phyloP scores from a whole-genome alignment of 2,888 invertebrate species.

The Caenorhabditis sp. region DNA sequence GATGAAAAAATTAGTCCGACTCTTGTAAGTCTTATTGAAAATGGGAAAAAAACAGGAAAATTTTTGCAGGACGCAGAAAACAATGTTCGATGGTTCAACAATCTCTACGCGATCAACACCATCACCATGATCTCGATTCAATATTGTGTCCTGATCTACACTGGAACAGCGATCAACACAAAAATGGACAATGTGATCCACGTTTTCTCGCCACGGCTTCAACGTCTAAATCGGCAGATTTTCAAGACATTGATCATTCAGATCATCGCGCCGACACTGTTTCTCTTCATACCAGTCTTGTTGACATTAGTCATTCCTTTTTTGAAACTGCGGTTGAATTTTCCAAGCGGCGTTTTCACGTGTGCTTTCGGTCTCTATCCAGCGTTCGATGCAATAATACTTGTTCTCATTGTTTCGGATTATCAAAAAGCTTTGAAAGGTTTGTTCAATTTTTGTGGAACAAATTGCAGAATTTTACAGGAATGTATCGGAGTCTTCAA shows the following conservation, averaged over 20 bases:
- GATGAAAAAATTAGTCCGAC: too few species aligned
- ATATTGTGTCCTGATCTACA: not conserved
- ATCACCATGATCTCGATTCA: conserved; percentile 9
- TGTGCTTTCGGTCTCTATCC: not conserved
- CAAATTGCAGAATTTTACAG: not conserved
- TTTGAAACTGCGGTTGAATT: conserved; percentile 6
- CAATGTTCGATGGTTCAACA: conserved; percentile 12
- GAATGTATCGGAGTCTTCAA: too few species aligned
- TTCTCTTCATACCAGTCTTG: conserved; percentile 10
- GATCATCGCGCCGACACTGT: conserved; percentile 12
- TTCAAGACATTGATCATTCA: conserved; percentile 15
- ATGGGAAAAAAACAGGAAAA: too few species aligned
- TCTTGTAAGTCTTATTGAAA: too few species aligned
- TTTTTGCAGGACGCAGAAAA: too few species aligned
- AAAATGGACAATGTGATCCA: not conserved
- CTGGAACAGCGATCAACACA: not conserved
- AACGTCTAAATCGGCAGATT: conserved; percentile 5
- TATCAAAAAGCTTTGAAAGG: not conserved
- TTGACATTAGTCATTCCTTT: conserved; percentile 14
- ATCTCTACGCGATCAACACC: conserved; percentile 8
- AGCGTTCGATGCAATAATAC: too few species aligned
- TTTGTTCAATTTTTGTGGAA: not conserved
- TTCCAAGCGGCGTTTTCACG: conserved; percentile 11
- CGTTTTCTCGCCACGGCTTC: not conserved
- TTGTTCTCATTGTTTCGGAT: too few species aligned